Evolutionary conservation across 2,113 vertebrate species (phyloP), one percentile per base, ranked within the genome.

Genomic region (Onychorhynchus coronatus): DNA sequence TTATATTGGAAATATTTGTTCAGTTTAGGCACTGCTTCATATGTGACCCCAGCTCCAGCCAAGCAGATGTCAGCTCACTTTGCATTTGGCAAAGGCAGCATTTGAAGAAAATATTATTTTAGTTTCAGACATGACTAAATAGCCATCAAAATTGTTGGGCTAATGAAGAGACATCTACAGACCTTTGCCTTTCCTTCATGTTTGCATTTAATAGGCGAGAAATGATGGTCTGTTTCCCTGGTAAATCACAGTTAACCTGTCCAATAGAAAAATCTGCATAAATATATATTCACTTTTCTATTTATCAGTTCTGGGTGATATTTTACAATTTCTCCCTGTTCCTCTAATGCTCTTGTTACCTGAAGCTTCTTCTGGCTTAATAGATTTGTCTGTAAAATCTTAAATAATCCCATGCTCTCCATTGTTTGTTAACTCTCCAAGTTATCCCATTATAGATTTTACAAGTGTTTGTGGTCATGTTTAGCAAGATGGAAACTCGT

Each of bases 1-100:
- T 12, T 11, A 19, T 61, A 77, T 95, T 94, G 96, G 94, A 97
- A 97, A 97, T 97, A 97, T 97, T 97, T 97, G 76, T 96, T 96
- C 90, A 85, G 83, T 97, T 97, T 94, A 92, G 59, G 79, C 59
- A 53, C 75, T 11, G 59, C 71, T 95, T 95, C 87, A n/a, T 90
- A 87, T 82, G 56, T 92, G 94, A 97, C 96, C 95, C 83, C 78
- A 91, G 74, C 90, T 85, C 55, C 58, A 95, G 91, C 89, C 91
- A 97, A 95, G 92, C 93, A 96, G 94, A 96, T 96, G 93, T 95
- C 90, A 90, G 71, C 55, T 90, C 75, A 53, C 87, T 96, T 92
- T 96, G 61, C 49, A 30, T 86, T 96, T 96, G 96, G 96, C 93
- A 96, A 87, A 91, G 33, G 46, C 90, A 91, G 30, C 31, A 12